phyloP scores from a whole-genome alignment of 1,140 invertebrate genomes.

The Diorhabda carinulata region DNA sequence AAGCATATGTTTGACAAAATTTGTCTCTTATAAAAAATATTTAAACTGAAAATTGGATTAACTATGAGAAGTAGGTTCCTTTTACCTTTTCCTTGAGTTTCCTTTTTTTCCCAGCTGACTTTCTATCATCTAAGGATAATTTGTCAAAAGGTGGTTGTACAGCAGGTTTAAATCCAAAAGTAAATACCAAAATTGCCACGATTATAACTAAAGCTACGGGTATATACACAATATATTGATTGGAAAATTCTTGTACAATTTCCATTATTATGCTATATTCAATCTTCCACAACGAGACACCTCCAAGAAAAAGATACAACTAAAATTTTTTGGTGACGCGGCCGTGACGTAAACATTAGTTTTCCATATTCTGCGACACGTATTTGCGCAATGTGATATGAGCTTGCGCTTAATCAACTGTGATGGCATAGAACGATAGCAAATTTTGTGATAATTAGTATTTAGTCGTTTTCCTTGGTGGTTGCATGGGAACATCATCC shows the following conservation, averaged over 20 bases:
- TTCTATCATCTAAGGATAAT: slow-evolving; percentile 60
- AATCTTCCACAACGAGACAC: background rate
- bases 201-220: slow-evolving; percentile 59
- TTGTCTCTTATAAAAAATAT: no score
- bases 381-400: background rate
- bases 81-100: slow-evolving; percentile 70
- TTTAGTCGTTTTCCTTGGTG: no score
- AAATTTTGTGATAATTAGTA: no score
- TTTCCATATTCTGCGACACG: background rate
- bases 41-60: no score
- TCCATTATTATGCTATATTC: slow-evolving; percentile 50
- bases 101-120: slow-evolving; percentile 61
- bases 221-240: slow-evolving; percentile 56
- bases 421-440: no score
- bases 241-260: slow-evolving; percentile 53
- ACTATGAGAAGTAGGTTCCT: background rate
- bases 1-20: no score
- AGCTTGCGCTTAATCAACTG: background rate
- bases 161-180: slow-evolving; percentile 68
- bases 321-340: slow-evolving; percentile 1
- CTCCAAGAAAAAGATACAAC: background rate
- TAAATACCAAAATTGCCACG: slow-evolving; percentile 63
- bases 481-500: no score
- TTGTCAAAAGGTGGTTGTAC: slow-evolving; percentile 70
- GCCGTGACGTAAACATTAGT: slow-evolving; percentile 1